Percentiles rank a stretch among this genome's conserved stretches.
phyloP scores from a whole-genome alignment of 2,888 invertebrate genomes.

The Phengaris alcon region DNA sequence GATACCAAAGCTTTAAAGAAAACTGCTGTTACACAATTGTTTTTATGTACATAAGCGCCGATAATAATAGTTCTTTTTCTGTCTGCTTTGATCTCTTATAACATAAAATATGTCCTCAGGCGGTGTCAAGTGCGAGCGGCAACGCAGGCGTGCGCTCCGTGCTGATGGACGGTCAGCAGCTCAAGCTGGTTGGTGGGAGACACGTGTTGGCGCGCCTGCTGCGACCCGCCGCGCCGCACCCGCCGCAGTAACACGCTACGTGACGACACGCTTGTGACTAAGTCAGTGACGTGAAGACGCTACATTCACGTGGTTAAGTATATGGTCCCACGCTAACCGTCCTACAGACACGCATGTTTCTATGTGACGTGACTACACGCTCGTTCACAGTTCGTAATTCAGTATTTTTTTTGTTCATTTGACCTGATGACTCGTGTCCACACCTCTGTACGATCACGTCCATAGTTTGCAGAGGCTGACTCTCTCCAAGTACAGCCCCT shows the following conservation, averaged over 20 bases:
- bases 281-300: not conserved
- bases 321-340: no score
- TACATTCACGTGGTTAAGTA: not conserved
- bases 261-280: not conserved
- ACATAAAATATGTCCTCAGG: slow-evolving; percentile 41
- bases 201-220: slow-evolving; percentile 68
- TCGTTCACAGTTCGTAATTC: no score
- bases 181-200: slow-evolving; percentile 67
- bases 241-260: slow-evolving; percentile 40
- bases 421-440: no score
- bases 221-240: slow-evolving; percentile 63
- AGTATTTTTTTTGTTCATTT: no score
- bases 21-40: no score
- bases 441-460: no score
- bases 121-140: slow-evolving; percentile 50
- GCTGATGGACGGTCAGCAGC: slow-evolving; percentile 70
- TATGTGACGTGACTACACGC: no score
- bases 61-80: not conserved
- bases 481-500: no score
- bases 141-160: slow-evolving; percentile 59
- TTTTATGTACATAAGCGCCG: no score
- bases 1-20: no score
- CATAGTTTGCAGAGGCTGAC: no score
- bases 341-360: no score
- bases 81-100: not conserved